Evolutionary conservation across 2,888 invertebrate species (phyloP).

Genomic region (Schizaphis graminum): DNA sequence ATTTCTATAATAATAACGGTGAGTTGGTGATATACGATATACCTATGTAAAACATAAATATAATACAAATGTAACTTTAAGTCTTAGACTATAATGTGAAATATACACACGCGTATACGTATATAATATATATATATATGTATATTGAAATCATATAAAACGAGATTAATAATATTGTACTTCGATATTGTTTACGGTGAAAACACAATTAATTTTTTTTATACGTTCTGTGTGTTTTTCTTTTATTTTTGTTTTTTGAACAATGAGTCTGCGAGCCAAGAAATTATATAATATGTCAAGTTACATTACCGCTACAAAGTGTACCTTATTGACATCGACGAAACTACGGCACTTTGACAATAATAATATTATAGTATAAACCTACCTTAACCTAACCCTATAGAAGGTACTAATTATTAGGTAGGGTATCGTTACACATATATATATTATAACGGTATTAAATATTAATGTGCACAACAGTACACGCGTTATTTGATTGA

Average conservation of each 20-base stretch:
- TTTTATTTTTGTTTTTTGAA: background rate
- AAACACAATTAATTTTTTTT: background rate
- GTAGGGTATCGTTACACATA: background rate
- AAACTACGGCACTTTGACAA: background rate
- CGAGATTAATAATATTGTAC: no score
- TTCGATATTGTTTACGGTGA: background rate
- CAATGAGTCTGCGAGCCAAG: background rate
- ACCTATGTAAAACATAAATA: background rate
- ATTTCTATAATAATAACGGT: no score
- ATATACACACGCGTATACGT: no score
- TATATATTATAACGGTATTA: background rate
- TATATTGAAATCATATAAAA: background rate
- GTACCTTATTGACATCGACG: background rate
- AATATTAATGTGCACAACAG: background rate
- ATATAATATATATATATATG: no score
- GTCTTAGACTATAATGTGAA: no score
- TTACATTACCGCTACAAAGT: background rate
- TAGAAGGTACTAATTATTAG: background rate
- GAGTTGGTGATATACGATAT: no score
- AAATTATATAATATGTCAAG: background rate
- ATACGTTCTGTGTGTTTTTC: background rate
- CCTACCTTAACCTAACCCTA: no score
- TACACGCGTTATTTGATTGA: background rate
- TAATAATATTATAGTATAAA: background rate
- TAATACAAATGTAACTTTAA: background rate